Evolutionary conservation across 1,140 invertebrate species (phyloP).

Genomic region (Mercenaria mercenaria): DNA sequence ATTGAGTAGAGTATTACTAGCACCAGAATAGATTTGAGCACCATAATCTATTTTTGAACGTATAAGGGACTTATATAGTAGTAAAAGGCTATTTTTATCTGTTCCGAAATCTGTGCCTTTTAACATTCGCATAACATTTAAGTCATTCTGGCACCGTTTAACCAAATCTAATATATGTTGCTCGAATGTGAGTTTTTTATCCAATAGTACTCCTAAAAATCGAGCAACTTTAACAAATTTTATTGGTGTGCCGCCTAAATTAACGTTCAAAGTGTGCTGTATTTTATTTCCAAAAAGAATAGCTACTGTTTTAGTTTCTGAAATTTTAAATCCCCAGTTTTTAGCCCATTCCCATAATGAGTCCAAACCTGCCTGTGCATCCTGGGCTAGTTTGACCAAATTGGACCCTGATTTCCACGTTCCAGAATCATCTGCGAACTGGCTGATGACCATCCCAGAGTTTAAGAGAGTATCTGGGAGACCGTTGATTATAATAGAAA

Average conservation of each 20-base stretch:
- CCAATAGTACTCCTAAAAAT: background rate
- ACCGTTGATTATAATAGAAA: slow-evolving; percentile 15
- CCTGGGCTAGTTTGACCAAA: background rate
- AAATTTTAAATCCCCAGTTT: slow-evolving; percentile 36
- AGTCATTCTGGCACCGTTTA: background rate
- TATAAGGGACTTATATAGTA: slow-evolving; percentile 6
- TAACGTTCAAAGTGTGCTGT: background rate
- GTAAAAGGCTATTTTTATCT: background rate
- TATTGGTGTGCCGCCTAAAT: background rate
- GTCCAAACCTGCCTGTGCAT: background rate
- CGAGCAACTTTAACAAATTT: background rate
- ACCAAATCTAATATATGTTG: slow-evolving; percentile 7
- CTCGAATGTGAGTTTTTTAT: slow-evolving; percentile 7
- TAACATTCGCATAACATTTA: background rate
- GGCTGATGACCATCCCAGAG: background rate
- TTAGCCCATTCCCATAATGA: background rate
- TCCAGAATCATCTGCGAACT: slow-evolving; percentile 38
- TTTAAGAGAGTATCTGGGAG: slow-evolving; percentile 5
- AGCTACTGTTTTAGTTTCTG: slow-evolving; percentile 33
- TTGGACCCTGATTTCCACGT: slow-evolving; percentile 14
- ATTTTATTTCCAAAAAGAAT: background rate
- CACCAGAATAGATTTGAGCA: background rate
- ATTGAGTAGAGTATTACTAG: background rate
- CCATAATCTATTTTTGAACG: slow-evolving; percentile 39
- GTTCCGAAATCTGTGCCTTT: background rate